Conservation (phyloP, 2,888 invertebrate genomes). For the Cryptosula pallasiana region DNA sequence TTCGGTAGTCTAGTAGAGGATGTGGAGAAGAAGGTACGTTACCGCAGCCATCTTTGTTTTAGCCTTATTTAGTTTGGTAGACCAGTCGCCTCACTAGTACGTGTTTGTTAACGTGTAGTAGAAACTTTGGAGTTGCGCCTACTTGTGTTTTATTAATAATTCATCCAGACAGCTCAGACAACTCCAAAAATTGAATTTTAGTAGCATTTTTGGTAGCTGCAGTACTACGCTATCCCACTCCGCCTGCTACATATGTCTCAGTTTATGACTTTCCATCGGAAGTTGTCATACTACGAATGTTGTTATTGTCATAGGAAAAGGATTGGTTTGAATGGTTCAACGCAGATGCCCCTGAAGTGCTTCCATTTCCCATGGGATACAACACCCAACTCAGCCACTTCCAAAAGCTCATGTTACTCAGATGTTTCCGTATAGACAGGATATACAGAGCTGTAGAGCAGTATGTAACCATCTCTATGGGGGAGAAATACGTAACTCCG, state of each 20-base stretch:
- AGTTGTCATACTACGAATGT: too few relatives aligned
- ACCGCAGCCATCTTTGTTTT: too few relatives aligned
- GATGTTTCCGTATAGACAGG: constrained; percentile 84
- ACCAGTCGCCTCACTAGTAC: too few relatives aligned
- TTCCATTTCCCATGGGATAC: constrained; percentile 67
- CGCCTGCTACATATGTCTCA: not conserved
- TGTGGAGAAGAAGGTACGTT: constrained; percentile 57
- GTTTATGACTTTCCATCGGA: not conserved
- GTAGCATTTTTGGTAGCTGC: too few relatives aligned
- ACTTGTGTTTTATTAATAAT: too few relatives aligned
- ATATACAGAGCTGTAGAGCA: constrained; percentile 78
- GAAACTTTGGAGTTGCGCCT: too few relatives aligned
- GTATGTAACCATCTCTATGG: constrained; percentile 76
- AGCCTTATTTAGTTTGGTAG: too few relatives aligned
- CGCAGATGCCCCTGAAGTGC: constrained; percentile 72
- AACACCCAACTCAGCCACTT: constrained; percentile 62
- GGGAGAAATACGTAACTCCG: constrained; percentile 81
- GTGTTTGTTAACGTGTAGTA: too few relatives aligned
- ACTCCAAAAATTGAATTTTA: too few relatives aligned
- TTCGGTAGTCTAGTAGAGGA: constrained; percentile 66
- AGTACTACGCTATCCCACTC: too few relatives aligned
- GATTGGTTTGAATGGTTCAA: constrained; percentile 69
- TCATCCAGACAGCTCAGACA: too few relatives aligned
- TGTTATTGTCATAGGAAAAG: not conserved
- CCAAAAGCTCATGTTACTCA: constrained; percentile 72